Conservation (phyloP, 53 echinoderm and acorn worm species). For the Crossaster papposus region DNA sequence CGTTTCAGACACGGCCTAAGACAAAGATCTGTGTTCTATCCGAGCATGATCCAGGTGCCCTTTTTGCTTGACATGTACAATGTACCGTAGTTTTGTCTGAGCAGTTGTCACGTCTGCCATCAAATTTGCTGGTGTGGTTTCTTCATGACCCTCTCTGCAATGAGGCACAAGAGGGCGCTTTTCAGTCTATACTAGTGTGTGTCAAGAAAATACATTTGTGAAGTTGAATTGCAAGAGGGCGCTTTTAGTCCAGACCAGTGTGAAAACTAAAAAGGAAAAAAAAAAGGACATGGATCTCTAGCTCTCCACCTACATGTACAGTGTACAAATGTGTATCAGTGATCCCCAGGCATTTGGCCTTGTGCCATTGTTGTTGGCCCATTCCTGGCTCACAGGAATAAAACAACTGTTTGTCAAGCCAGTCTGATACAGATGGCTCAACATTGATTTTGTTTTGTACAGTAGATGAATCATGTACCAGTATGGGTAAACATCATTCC, state of each 20-base stretch:
- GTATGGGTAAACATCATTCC: too few species aligned
- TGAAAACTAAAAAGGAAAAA: background rate
- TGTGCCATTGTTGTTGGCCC: conserved; percentile 44
- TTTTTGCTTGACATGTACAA: too few species aligned
- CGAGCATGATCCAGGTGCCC: too few species aligned
- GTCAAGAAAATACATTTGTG: background rate
- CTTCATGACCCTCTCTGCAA: background rate
- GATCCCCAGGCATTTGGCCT: conserved; percentile 41
- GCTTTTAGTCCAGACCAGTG: conserved; percentile 23
- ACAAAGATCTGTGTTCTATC: too few species aligned
- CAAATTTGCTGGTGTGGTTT: too few species aligned
- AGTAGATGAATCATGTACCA: background rate
- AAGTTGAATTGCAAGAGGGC: conserved; percentile 25
- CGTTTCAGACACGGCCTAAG: too few species aligned
- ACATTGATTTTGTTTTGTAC: background rate
- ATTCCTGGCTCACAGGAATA: conserved; percentile 15
- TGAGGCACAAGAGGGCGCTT: background rate
- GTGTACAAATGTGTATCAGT: background rate
- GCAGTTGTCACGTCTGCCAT: background rate
- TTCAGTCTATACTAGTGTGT: background rate
- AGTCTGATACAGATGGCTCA: background rate
- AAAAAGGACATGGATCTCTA: too few species aligned
- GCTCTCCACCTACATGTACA: background rate
- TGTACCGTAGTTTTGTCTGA: background rate
- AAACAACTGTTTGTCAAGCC: background rate